Conservation (phyloP, 2,113 vertebrate species). For the Martes martes region DNA sequence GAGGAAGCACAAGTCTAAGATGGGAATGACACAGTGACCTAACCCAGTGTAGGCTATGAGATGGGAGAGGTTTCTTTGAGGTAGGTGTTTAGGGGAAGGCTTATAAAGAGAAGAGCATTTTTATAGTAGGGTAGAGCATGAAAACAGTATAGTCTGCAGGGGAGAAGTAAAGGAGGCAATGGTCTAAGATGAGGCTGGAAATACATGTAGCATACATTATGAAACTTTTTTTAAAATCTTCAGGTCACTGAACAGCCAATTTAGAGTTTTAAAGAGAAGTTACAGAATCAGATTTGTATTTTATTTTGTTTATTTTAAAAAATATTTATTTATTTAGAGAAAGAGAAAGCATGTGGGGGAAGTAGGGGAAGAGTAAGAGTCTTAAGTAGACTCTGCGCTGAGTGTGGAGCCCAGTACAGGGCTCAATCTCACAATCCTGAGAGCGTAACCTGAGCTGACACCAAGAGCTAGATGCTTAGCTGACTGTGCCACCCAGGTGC, state of each 20-base stretch:
- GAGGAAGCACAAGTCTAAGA: neutral
- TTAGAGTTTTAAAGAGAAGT: neutral
- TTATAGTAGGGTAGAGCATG: neutral
- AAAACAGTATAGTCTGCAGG: neutral
- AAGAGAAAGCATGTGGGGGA: neutral
- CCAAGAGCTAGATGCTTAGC: neutral
- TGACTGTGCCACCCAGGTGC: neutral
- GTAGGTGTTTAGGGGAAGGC: neutral
- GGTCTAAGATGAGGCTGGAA: neutral
- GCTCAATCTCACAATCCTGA: neutral
- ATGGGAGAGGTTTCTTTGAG: neutral
- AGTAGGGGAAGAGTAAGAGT: neutral
- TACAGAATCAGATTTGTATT: neutral
- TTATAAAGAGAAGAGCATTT: neutral
- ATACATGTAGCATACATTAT: neutral
- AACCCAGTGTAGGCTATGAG: neutral
- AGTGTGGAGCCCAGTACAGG: rapidly evolving
- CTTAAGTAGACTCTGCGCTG: neutral
- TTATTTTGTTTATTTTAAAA: neutral
- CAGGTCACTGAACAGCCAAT: neutral
- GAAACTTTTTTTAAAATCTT: neutral
- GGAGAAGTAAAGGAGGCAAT: neutral
- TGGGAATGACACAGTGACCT: neutral
- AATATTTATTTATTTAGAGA: neutral
- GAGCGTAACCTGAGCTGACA: neutral